A percentile compares a stretch with the other conserved stretches of the same genome.
phyloP scores from a whole-genome alignment of 92 coral and sea anemone species.

The Muricea muricata region DNA sequence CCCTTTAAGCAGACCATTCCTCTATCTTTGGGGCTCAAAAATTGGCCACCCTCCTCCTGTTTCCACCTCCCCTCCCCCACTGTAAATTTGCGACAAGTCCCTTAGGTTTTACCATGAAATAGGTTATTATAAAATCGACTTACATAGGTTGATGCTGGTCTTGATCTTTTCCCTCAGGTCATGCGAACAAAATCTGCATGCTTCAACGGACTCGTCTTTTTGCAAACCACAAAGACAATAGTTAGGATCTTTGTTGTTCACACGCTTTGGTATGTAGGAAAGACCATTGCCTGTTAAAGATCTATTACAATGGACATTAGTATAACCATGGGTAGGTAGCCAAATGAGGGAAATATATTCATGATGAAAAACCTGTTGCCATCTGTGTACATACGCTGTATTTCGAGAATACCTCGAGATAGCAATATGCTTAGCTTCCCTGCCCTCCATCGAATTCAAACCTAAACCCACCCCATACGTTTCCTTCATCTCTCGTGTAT shows the following conservation, averaged over 20 bases:
- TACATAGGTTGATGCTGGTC: neutral
- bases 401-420: neutral
- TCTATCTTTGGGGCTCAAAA: too few relatives aligned
- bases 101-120: too few relatives aligned
- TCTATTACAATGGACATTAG: neutral
- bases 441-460: conserved; percentile 8
- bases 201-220: neutral
- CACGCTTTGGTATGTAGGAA: neutral
- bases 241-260: neutral
- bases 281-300: neutral
- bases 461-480: neutral
- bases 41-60: too few relatives aligned
- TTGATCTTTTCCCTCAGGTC: neutral
- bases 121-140: neutral
- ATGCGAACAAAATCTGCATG: neutral
- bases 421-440: conserved; percentile 19
- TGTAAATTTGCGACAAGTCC: too few relatives aligned
- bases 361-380: conserved; percentile 15
- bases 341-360: conserved; percentile 13
- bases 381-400: neutral
- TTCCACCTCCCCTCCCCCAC: too few relatives aligned
- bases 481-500: conserved; percentile 5
- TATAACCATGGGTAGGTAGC: conserved; percentile 21
- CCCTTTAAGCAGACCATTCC: too few relatives aligned
- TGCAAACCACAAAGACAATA: neutral